Conservation (phyloP, 2,888 invertebrate species). For the Drosophila neutralis region DNA sequence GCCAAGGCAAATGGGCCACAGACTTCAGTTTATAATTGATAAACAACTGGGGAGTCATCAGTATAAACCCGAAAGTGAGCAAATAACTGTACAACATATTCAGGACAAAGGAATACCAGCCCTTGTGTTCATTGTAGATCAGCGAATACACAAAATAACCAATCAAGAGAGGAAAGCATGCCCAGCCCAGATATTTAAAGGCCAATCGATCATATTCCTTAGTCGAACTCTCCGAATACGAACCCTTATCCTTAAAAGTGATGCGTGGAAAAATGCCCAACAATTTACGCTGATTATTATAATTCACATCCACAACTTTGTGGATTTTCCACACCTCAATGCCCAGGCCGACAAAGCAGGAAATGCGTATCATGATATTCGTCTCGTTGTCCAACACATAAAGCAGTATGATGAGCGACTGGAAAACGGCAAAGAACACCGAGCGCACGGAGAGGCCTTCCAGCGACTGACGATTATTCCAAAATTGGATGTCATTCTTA, state of each 20-base stretch:
- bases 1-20: constrained; percentile 99
- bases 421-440: constrained; percentile 99
- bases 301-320: constrained; percentile 94
- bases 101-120: constrained; percentile 99
- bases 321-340: constrained; percentile 99
- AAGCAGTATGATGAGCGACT: constrained; percentile 96
- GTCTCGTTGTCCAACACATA: constrained; percentile 99
- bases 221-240: constrained; percentile 97
- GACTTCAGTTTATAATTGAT: constrained; percentile 99
- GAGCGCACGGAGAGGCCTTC: constrained; percentile 99
- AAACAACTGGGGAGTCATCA: constrained; percentile 99
- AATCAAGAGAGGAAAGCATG: constrained; percentile 95
- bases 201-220: constrained; percentile 97
- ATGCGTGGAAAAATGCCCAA: constrained; percentile 93
- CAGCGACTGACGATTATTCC: constrained; percentile 98
- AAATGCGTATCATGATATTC: constrained; percentile 96
- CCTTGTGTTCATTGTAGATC: constrained; percentile 97
- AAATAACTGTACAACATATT: constrained; percentile 99
- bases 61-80: constrained; percentile 99
- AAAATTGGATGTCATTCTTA: constrained; percentile 99
- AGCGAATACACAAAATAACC: constrained; percentile 98
- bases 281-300: constrained; percentile 90
- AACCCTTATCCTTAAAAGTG: constrained; percentile 96
- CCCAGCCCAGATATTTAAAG: constrained; percentile 98
- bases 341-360: constrained; percentile 96